Base-by-base conservation (phyloP, 92 coral and sea anemone species). In the Epizoanthus fatuus region DNA sequence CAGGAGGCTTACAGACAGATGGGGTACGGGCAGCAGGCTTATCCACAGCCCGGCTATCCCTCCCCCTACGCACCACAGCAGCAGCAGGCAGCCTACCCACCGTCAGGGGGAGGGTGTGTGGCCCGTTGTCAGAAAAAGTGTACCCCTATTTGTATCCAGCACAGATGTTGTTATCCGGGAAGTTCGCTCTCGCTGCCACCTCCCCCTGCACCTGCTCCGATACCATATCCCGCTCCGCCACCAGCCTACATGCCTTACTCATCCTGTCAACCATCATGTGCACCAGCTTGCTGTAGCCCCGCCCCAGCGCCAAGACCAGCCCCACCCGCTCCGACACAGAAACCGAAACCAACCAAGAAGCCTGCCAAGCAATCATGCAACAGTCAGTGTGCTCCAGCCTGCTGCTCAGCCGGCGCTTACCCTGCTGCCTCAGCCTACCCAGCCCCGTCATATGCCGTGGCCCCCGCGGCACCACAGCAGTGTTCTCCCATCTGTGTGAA, bases 401-500 rank as follows among this genome's bases (percentile, higher is more conserved):
- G 98, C 81, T 94, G 98, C 82, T 82, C 84, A 39, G 79, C 93
- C 10, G 79, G 92, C 4, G 87, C 92, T 15, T 89, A 90, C 32
- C 86, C 93, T 0, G 84, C 89, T 15, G 81, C 93, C 14, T 66
- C 77, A 51, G 71, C 90, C 11, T 74, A 81, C 40, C 75, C 87
- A 35, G 78, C 87, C 14, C 86, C 90, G 3, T 54, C 93, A 38
- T 58, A 87, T 69, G 82, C 89, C 53, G 87, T 69, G 60, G 63
- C 87, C 1, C 56, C 84, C 11, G 58, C 82, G 9, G 82, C 70
- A 13, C 79, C 87, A 66, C 63, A 77, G 9, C 42, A 57, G 15
- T 95, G 98, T 63, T 73, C 88, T 8, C 98, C 96, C 8, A 92
- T 95, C 67, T 95, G 98, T 49, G 90, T 95, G 80, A 92, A 90